Evolutionary conservation across 92 coral and sea anemone genomes (phyloP), one percentile per base, ranked within the genome.

Genomic region (Metridium senile): DNA sequence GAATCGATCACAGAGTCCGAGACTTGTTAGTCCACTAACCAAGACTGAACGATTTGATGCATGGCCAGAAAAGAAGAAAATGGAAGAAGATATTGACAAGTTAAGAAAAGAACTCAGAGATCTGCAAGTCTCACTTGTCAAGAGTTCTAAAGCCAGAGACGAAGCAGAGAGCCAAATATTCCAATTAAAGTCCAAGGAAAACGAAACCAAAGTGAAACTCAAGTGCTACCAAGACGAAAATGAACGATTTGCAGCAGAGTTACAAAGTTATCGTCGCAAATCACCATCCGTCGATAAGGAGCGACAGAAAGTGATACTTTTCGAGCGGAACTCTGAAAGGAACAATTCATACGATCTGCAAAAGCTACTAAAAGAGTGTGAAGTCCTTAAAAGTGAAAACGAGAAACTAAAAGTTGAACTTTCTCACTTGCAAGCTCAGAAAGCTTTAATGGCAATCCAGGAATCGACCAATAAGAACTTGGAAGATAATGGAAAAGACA

Each of bases 381-480:
- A 81, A 20, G 85, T 81, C 31, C 68, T 83, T 59, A 85, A 72
- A 59, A 43, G 32, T 19, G 74, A 85, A 52, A 78, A 78, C 28
- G 85, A 67, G 11, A 54, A 61, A n/a, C 78, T 89, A 20, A 81
- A 75, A 53, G 79, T 71, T 45, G 85, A 89, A 39, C 29, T 81
- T 6, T 35, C 68, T 32, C 82, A 71, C 31, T 68, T 81, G 33
- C 64, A 53, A 58, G 75, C 66, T 75, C 69, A 51, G 82, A 65
- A 75, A 57, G 71, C 54, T 22, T 61, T 82, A 26, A 68, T 80
- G 62, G 87, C 84, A 71, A 81, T 77, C 75, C 92, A 87, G 51
- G 70, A 88, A 46, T 62, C 83, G 39, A 51, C 82, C 1, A 82
- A 90, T 33, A 82, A 70, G 33, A 90, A 82, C 53, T 58, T 82